phyloP scores from a whole-genome alignment of 2,113 vertebrate species.

The Melanerpes aurifrons region DNA sequence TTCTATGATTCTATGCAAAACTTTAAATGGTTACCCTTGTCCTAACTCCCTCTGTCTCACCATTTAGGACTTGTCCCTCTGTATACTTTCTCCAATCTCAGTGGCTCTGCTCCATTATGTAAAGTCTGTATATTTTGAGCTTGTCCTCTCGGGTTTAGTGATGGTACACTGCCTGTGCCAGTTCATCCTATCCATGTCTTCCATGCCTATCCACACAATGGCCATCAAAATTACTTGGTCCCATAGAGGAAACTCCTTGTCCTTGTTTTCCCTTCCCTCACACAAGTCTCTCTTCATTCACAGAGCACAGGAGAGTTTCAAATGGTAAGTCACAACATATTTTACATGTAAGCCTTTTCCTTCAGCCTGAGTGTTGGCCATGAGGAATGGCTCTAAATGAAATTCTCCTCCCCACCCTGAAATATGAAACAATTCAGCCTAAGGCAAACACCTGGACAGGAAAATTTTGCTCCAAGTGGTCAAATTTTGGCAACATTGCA shows the following conservation, averaged over 20 bases:
- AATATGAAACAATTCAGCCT: slow-evolving; percentile 17
- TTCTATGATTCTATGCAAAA: not conserved
- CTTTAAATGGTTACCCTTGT: not conserved
- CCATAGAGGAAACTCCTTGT: not conserved
- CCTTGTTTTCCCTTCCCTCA: not conserved
- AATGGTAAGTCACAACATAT: not conserved
- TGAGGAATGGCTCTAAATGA: not conserved
- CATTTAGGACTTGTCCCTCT: not conserved
- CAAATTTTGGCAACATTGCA: slow-evolving; percentile 18
- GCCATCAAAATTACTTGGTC: not conserved
- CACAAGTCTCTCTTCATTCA: not conserved
- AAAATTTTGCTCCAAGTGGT: slow-evolving; percentile 46
- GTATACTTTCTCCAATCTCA: not conserved
- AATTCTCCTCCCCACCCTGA: not conserved
- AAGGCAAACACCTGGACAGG: slow-evolving; percentile 50
- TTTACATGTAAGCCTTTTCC: not conserved
- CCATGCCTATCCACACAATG: not conserved
- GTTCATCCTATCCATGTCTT: not conserved
- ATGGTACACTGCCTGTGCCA: not conserved
- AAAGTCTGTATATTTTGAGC: not conserved
- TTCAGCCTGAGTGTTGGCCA: not conserved
- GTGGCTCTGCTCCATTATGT: not conserved
- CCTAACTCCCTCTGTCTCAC: not conserved
- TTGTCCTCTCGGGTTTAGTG: not conserved
- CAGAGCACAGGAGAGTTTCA: not conserved